These are phyloP conservation scores for Orientallactaga bullata DNA, from an alignment of 2,113 vertebrate species.

Conservation along the genomic window DNA sequence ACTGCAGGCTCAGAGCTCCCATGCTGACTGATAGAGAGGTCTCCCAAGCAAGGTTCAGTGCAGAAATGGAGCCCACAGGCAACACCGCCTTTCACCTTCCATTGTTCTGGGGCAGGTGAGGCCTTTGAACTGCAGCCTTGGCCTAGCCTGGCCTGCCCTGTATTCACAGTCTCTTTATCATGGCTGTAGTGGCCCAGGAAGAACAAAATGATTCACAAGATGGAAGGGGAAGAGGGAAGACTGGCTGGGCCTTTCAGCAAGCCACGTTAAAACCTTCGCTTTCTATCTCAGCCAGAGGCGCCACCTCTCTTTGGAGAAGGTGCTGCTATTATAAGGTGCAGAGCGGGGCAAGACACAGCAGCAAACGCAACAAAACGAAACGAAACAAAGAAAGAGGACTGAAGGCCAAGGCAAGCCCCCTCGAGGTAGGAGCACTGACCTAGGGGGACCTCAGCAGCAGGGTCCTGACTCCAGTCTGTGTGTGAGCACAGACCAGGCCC, in stretches of 20 bases:
- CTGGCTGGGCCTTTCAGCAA: background rate
- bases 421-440: slow-evolving; percentile 47
- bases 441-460: background rate
- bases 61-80: background rate
- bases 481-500: slow-evolving; percentile 37
- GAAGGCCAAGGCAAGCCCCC: slow-evolving; percentile 37
- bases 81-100: background rate
- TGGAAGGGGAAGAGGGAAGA: background rate
- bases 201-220: slow-evolving; percentile 18
- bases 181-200: slow-evolving; percentile 42
- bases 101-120: background rate
- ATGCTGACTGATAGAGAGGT: background rate
- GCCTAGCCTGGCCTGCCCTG: background rate
- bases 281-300: background rate
- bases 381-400: slow-evolving; percentile 25
- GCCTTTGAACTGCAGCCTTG: background rate
- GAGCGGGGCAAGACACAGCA: slow-evolving; percentile 58
- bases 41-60: background rate
- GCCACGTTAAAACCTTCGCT: background rate
- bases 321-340: background rate
- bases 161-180: background rate
- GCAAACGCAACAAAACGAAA: slow-evolving; percentile 1
- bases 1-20: background rate
- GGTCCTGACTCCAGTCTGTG: background rate
- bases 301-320: background rate